Percentiles rank a stretch among this genome's conserved stretches.
phyloP scores from a whole-genome alignment of 1,140 invertebrate genomes.

The Dolichoris vasculosae region DNA sequence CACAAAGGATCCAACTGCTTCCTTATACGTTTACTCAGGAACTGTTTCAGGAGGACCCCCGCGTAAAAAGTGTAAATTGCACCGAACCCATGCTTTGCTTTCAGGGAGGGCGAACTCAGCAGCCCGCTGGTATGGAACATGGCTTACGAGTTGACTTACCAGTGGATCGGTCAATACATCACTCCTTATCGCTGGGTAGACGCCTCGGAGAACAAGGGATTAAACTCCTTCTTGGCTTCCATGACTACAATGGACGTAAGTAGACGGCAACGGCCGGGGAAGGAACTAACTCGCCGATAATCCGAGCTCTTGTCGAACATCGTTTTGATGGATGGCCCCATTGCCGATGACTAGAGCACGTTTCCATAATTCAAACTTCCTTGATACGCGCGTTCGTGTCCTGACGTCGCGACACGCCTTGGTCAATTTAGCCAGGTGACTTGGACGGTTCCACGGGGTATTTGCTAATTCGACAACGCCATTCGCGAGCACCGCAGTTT shows the following conservation, averaged over 20 bases:
- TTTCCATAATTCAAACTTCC: neutral
- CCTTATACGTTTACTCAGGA: neutral
- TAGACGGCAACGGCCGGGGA: neutral
- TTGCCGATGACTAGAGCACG: neutral
- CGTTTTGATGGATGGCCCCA: conserved; percentile 12
- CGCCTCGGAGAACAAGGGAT: conserved; percentile 81
- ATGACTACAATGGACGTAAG: conserved; percentile 79
- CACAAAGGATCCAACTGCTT: neutral
- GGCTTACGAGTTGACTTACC: conserved; percentile 81
- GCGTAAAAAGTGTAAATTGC: neutral
- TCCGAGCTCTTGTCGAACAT: neutral
- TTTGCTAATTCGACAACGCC: neutral
- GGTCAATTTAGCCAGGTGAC: no score
- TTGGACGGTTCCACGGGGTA: no score
- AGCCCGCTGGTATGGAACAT: conserved; percentile 77
- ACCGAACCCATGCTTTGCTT: conserved; percentile 42
- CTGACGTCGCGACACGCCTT: no score
- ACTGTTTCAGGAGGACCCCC: neutral
- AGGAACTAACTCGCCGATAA: neutral
- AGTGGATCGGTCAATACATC: conserved; percentile 84
- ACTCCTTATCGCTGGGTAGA: conserved; percentile 84
- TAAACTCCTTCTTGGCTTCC: conserved; percentile 83
- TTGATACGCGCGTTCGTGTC: no score
- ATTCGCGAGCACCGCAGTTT: no score
- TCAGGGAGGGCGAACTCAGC: conserved; percentile 82